These are phyloP conservation scores for Paradisaea rubra DNA, from an alignment of 2,113 vertebrate genomes.

Conservation along the genomic window DNA sequence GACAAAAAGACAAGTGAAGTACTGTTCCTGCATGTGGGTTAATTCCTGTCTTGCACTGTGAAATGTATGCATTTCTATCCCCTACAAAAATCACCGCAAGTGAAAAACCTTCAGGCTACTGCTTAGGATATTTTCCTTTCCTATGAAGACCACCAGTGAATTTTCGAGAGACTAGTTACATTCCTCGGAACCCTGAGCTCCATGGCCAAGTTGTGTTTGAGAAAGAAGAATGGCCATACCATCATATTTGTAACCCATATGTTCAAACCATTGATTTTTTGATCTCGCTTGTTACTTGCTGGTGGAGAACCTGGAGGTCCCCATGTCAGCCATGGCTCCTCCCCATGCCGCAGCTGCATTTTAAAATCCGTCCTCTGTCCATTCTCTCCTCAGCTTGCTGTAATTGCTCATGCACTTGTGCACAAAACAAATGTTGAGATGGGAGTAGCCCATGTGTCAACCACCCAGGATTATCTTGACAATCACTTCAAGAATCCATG, in stretches of 20 bases:
- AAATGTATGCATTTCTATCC: background rate
- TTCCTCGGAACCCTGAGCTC: background rate
- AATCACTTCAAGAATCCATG: background rate
- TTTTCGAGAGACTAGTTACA: background rate
- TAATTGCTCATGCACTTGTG: background rate
- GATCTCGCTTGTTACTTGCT: background rate
- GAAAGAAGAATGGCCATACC: background rate
- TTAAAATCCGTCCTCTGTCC: background rate
- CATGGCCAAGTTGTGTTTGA: background rate
- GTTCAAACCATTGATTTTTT: background rate
- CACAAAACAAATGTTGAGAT: background rate
- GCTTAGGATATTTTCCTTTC: background rate
- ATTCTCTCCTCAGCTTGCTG: background rate
- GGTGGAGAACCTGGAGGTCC: background rate
- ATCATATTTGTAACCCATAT: background rate
- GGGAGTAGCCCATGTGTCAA: background rate
- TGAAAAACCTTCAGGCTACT: background rate
- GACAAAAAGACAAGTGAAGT: background rate
- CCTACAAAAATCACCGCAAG: background rate
- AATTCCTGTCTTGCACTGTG: background rate
- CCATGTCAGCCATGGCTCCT: background rate
- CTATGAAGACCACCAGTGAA: background rate
- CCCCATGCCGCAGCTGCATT: background rate
- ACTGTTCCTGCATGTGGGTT: background rate
- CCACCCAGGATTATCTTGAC: background rate